Conservation (phyloP, 1,140 invertebrate species). For the Leptinotarsa undecemlineata region DNA sequence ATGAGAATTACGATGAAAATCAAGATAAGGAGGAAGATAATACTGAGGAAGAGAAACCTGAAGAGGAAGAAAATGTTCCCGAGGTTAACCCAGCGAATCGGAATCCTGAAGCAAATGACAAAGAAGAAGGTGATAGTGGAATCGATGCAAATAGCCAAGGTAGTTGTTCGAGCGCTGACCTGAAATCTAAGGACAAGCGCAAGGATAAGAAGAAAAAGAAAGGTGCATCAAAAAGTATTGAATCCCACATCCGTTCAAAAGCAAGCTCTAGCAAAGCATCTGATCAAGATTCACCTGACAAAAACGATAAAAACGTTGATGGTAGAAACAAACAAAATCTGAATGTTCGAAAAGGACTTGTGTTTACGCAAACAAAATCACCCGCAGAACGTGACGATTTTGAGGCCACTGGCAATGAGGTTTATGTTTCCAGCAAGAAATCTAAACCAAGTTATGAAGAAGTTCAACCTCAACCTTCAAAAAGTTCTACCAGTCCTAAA, state of each 20-base stretch:
- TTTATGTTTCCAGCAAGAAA: constrained; percentile 55
- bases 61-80: constrained; percentile 56
- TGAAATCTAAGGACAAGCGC: constrained; percentile 64
- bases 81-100: constrained; percentile 53
- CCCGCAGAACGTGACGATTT: constrained; percentile 71
- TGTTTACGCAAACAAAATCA: constrained; percentile 65
- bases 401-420: constrained; percentile 69
- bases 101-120: constrained; percentile 56
- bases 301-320: constrained; percentile 16
- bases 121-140: constrained; percentile 84
- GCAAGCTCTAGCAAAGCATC: constrained; percentile 37
- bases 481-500: constrained; percentile 66
- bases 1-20: constrained; percentile 72
- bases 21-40: constrained; percentile 67
- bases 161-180: constrained; percentile 80
- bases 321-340: constrained; percentile 12
- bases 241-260: constrained; percentile 32
- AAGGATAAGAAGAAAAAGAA: constrained; percentile 85
- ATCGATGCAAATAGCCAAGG: constrained; percentile 85
- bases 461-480: constrained; percentile 25
- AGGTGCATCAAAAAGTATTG: constrained; percentile 33
- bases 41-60: constrained; percentile 63
- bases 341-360: constrained; percentile 57
- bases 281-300: constrained; percentile 21
- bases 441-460: constrained; percentile 26